A percentile compares a stretch with the other conserved stretches of the same genome.
phyloP scores from a whole-genome alignment of 2,888 invertebrate species.

The Antheraea yamamai region DNA sequence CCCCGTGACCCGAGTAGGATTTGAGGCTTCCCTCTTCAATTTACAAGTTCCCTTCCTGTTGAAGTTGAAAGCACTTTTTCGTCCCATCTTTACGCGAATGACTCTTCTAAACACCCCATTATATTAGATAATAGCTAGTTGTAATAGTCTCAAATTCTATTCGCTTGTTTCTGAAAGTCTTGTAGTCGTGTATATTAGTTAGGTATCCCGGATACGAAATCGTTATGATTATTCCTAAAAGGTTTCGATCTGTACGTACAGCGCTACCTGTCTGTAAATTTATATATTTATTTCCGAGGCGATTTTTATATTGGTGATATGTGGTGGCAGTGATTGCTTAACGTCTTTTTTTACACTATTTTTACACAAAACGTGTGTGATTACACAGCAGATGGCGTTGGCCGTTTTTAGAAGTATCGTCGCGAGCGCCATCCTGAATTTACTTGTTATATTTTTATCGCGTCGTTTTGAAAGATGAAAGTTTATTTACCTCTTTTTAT shows the following conservation, averaged over 20 bases:
- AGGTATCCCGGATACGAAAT: constrained; percentile 37
- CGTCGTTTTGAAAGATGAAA: background rate
- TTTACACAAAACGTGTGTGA: constrained; percentile 15
- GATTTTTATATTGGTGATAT: constrained; percentile 25
- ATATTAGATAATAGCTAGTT: constrained; percentile 3
- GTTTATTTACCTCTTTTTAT: no score
- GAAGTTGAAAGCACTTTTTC: background rate
- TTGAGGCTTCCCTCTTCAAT: constrained; percentile 26
- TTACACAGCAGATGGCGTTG: constrained; percentile 72
- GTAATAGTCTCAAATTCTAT: constrained; percentile 62
- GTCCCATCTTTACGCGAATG: background rate
- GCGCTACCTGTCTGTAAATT: constrained; percentile 59
- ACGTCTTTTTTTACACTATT: constrained; percentile 24
- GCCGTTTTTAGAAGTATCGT: constrained; percentile 49
- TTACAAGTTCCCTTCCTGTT: background rate
- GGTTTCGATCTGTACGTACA: constrained; percentile 52
- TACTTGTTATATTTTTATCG: constrained; percentile 26
- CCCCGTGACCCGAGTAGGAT: constrained; percentile 28
- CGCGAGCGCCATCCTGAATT: constrained; percentile 77
- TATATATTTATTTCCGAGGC: constrained; percentile 25
- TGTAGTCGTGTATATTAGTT: constrained; percentile 40
- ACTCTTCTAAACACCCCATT: background rate
- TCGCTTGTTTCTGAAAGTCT: constrained; percentile 45
- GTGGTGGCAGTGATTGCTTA: constrained; percentile 75
- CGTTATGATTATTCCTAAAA: constrained; percentile 27